Conservation (phyloP, 2,888 invertebrate genomes). For the Cataglyphis albicans region DNA sequence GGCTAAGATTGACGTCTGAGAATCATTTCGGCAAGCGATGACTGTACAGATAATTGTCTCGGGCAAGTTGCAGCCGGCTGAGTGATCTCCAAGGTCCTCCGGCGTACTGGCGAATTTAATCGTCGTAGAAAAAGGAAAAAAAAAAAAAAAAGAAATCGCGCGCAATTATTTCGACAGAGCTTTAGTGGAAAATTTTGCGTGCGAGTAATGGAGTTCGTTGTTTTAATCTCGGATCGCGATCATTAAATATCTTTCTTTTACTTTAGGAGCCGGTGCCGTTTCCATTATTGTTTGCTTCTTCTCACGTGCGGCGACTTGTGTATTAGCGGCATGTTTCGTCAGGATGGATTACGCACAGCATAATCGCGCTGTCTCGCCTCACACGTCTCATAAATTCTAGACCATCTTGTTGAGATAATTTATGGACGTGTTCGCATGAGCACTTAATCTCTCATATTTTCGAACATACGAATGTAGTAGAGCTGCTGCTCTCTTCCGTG, state of each 20-base stretch:
- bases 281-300: constrained; percentile 66
- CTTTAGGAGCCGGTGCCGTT: constrained; percentile 45
- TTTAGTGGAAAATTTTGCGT: constrained; percentile 62
- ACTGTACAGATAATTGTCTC: constrained; percentile 37
- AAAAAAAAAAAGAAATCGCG: constrained; percentile 24
- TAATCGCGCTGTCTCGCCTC: constrained; percentile 39
- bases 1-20: constrained; percentile 29
- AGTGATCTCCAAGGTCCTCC: constrained; percentile 27
- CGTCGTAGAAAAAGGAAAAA: not conserved
- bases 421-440: not conserved
- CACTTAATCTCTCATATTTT: constrained; percentile 31
- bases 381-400: constrained; percentile 40
- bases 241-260: constrained; percentile 55
- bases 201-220: constrained; percentile 24
- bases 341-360: constrained; percentile 59
- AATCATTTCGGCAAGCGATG: constrained; percentile 45
- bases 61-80: constrained; percentile 3
- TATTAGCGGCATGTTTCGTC: constrained; percentile 63
- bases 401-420: constrained; percentile 42
- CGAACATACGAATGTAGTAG: not conserved
- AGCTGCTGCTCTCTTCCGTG: not conserved
- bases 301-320: constrained; percentile 56
- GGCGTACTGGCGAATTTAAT: constrained; percentile 39
- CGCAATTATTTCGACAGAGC: constrained; percentile 58
- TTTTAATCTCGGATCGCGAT: constrained; percentile 47